phyloP scores from a whole-genome alignment of 2,888 invertebrate species.

The Anagyrus pseudococci region DNA sequence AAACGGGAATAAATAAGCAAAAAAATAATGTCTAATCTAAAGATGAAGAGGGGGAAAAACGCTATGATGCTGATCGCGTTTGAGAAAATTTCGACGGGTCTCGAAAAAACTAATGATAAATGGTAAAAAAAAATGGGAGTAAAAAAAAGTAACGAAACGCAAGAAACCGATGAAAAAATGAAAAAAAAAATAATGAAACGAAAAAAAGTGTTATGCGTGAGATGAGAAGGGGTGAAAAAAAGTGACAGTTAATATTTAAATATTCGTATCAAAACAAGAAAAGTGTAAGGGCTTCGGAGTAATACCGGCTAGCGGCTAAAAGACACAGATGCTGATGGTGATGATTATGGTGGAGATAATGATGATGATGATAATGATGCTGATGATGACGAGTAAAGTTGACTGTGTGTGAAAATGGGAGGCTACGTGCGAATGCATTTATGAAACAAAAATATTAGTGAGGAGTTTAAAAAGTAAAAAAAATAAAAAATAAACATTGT shows the following conservation, averaged over 20 bases:
- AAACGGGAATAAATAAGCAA: conserved; percentile 42
- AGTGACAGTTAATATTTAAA: conserved; percentile 47
- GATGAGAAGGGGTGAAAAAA: conserved; percentile 34
- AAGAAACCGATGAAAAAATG: conserved; percentile 18
- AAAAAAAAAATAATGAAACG: conserved; percentile 13
- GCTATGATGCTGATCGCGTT: conserved; percentile 52
- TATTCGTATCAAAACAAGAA: conserved; percentile 60
- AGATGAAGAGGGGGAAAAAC: conserved; percentile 45
- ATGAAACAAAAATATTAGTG: conserved; percentile 41
- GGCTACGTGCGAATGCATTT: conserved; percentile 37
- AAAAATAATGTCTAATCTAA: conserved; percentile 39
- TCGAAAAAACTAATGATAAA: conserved; percentile 44
- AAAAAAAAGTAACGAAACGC: conserved; percentile 34
- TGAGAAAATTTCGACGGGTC: conserved; percentile 57
- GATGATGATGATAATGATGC: no score
- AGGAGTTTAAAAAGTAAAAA: conserved; percentile 42
- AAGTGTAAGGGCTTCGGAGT: conserved; percentile 59
- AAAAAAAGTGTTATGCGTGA: conserved; percentile 28
- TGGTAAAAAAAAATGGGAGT: conserved; percentile 36
- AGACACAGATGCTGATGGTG: conserved; percentile 25
- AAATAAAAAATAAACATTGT: conserved; percentile 46
- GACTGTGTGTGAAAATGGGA: conserved; percentile 37
- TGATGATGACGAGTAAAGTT: conserved; percentile 34
- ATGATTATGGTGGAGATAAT: no score
- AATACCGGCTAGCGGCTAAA: conserved; percentile 53